A percentile compares a stretch with the other conserved stretches of the same genome.
These are phyloP conservation scores for Apostichopus parvimensis DNA, from an alignment of 35 echinoderm and acorn worm genomes.

Conservation along the genomic window DNA sequence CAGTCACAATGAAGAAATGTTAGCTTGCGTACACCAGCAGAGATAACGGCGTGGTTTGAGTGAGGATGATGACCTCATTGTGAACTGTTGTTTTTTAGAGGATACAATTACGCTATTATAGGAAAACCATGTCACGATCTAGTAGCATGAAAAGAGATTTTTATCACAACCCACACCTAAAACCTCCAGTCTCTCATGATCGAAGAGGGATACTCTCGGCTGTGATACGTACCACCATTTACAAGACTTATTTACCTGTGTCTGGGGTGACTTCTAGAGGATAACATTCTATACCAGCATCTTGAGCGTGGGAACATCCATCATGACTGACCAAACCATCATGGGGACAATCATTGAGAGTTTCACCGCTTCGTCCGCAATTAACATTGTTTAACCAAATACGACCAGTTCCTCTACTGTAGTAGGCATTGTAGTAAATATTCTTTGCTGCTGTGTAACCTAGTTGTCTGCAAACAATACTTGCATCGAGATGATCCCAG, in stretches of 20 bases:
- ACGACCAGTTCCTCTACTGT: background rate
- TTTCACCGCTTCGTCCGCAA: background rate
- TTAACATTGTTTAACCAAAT: conserved; percentile 2
- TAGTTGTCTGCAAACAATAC: conserved; percentile 19
- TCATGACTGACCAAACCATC: background rate
- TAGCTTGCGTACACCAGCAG: too few species aligned
- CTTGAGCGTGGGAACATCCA: background rate
- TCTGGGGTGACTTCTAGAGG: background rate
- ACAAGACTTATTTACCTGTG: background rate
- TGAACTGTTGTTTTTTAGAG: too few species aligned
- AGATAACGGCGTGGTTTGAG: too few species aligned
- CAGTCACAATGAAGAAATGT: too few species aligned
- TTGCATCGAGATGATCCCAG: conserved; percentile 5
- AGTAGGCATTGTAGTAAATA: background rate
- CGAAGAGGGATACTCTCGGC: too few species aligned
- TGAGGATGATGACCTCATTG: too few species aligned
- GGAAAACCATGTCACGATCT: too few species aligned
- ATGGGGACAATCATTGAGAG: background rate
- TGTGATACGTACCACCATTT: too few species aligned
- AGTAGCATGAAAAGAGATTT: too few species aligned
- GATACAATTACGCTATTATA: too few species aligned
- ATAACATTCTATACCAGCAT: background rate
- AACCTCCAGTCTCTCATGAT: too few species aligned
- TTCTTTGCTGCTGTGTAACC: background rate
- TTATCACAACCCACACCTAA: too few species aligned